These are phyloP conservation scores for Agrypnia vestita DNA, from an alignment of 1,140 invertebrate genomes.

Conservation along the genomic window DNA sequence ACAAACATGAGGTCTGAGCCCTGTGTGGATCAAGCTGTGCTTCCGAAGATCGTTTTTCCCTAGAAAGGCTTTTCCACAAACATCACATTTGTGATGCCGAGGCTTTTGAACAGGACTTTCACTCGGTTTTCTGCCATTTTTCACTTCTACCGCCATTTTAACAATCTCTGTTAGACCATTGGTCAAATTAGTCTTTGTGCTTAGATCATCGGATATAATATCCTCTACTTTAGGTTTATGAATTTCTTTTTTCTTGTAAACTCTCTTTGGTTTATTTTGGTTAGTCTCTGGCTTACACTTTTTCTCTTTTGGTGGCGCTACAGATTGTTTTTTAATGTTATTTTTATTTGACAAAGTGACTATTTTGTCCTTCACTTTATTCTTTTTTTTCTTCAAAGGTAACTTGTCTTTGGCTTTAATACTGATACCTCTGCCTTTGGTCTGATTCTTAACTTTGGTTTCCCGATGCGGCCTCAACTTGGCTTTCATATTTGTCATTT, in stretches of 20 bases:
- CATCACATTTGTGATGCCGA: conserved; percentile 67
- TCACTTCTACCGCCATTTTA: conserved; percentile 17
- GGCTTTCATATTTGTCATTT: conserved; percentile 56
- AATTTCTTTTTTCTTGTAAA: conserved; percentile 39
- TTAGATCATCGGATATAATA: neutral
- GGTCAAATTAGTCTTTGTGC: neutral
- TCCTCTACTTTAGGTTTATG: conserved; percentile 30
- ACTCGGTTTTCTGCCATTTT: conserved; percentile 1
- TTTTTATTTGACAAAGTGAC: neutral
- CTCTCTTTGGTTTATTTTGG: conserved; percentile 31
- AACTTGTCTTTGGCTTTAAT: conserved; percentile 53
- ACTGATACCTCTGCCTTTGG: conserved; percentile 26
- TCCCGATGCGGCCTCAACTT: conserved; percentile 42
- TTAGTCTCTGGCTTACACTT: neutral
- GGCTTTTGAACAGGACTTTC: conserved; percentile 40
- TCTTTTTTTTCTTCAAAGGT: conserved; percentile 40
- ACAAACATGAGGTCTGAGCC: conserved; percentile 77
- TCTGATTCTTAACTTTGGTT: conserved; percentile 45
- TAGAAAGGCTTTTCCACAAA: conserved; percentile 72
- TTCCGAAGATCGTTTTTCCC: conserved; percentile 72
- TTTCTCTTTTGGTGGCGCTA: neutral
- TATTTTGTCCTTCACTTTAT: conserved; percentile 5
- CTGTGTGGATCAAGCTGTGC: conserved; percentile 75
- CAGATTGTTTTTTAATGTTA: neutral
- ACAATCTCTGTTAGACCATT: neutral